phyloP scores from a whole-genome alignment of 2,888 invertebrate species.

The Nezara viridula region DNA sequence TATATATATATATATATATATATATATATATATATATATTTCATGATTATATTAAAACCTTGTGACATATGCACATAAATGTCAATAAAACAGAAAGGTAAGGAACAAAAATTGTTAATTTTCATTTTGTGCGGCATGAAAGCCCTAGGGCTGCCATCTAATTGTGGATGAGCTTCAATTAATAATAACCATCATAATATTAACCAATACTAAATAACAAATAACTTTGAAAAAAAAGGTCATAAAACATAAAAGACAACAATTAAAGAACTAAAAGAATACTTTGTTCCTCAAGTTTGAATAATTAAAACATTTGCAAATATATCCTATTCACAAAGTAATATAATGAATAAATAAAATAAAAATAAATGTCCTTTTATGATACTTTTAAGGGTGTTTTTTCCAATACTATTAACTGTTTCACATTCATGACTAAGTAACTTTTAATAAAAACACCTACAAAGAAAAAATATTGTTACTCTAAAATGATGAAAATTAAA shows the following conservation, averaged over 20 bases:
- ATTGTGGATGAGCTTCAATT: no score
- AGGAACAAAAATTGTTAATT: no score
- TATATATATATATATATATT: no score
- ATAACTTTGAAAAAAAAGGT: neutral
- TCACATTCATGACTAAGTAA: neutral
- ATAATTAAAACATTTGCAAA: neutral
- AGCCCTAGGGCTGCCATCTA: no score
- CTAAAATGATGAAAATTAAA: neutral
- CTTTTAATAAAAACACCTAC: neutral
- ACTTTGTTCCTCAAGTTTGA: neutral
- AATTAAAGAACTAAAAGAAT: neutral
- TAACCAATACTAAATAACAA: neutral
- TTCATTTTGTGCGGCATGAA: no score
- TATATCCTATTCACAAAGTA: neutral
- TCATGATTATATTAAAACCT: no score
- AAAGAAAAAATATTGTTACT: neutral
- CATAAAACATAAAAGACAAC: neutral
- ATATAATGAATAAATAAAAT: neutral
- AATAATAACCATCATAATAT: neutral
- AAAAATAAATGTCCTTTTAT: neutral
- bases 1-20: no score
- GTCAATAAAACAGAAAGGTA: no score
- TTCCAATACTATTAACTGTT: neutral
- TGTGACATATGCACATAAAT: no score
- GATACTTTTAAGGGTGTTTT: neutral